Conservation (phyloP, 1,140 invertebrate genomes). For the Camponotus floridanus region DNA sequence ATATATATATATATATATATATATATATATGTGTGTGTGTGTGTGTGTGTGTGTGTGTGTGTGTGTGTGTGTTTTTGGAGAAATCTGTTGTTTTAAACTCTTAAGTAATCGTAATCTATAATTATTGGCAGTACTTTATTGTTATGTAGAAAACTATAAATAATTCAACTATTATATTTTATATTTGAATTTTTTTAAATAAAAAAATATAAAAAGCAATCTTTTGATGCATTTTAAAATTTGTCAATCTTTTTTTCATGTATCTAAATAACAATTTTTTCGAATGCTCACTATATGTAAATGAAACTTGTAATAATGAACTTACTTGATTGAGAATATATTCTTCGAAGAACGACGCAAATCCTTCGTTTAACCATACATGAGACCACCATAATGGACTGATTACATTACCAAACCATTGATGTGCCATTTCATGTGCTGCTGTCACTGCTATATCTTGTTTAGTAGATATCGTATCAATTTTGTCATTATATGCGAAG, state of each 20-base stretch:
- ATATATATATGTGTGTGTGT: too few species aligned
- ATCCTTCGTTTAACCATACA: slow-evolving; percentile 91
- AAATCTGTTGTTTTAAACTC: neutral
- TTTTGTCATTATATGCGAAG: slow-evolving; percentile 86
- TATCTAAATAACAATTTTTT: neutral
- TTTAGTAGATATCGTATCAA: slow-evolving; percentile 84
- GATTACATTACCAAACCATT: slow-evolving; percentile 89
- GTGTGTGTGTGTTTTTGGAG: neutral
- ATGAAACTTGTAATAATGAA: slow-evolving; percentile 88
- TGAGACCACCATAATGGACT: slow-evolving; percentile 89
- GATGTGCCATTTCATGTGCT: slow-evolving; percentile 89
- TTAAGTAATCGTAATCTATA: neutral
- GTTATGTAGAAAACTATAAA: neutral
- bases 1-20: too few species aligned
- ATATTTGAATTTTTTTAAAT: neutral
- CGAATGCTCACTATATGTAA: neutral
- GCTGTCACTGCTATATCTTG: slow-evolving; percentile 87
- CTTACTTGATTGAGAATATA: slow-evolving; percentile 89
- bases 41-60: too few species aligned
- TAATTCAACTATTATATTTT: neutral
- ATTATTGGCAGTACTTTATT: neutral
- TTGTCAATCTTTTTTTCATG: neutral
- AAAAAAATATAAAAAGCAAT: neutral
- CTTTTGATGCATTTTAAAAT: neutral
- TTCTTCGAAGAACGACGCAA: slow-evolving; percentile 90